Percentiles rank a stretch among this genome's conserved stretches.
These are phyloP conservation scores for Nephila pilipes DNA, from an alignment of 1,140 invertebrate species.

Conservation along the genomic window DNA sequence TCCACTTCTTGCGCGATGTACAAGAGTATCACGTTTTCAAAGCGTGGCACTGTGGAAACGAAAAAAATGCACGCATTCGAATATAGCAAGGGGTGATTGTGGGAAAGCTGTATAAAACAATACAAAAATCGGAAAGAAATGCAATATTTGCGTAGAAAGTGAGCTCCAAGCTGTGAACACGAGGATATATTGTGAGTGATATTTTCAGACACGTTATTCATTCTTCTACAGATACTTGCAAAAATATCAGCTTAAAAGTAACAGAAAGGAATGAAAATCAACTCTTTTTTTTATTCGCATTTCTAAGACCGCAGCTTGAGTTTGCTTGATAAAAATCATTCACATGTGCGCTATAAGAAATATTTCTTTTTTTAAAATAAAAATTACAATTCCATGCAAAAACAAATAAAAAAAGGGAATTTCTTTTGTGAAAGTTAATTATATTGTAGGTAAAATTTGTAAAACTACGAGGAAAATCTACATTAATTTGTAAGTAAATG, in stretches of 20 bases:
- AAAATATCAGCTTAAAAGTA: neutral
- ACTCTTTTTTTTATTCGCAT: neutral
- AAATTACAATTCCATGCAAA: no score
- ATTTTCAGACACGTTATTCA: neutral
- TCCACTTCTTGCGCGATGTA: neutral
- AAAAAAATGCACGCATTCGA: neutral
- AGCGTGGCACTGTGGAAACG: no score
- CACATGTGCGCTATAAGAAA: no score
- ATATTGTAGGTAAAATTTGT: no score
- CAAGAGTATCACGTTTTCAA: slow-evolving; percentile 10
- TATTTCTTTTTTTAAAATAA: no score
- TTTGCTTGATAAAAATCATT: neutral
- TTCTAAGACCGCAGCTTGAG: neutral
- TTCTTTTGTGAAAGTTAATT: no score
- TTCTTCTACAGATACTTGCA: neutral
- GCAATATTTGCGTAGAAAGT: neutral
- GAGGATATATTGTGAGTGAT: slow-evolving; percentile 35
- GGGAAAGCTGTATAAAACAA: neutral
- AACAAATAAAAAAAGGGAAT: no score
- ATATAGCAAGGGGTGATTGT: neutral
- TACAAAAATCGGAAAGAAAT: neutral
- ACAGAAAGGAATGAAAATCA: neutral
- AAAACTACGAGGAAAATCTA: no score
- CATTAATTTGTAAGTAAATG: no score
- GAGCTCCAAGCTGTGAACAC: slow-evolving; percentile 17